Evolutionary conservation across 2,888 invertebrate species (phyloP), one percentile per base, ranked within the genome.

Genomic region (Synergus umbraculus): DNA sequence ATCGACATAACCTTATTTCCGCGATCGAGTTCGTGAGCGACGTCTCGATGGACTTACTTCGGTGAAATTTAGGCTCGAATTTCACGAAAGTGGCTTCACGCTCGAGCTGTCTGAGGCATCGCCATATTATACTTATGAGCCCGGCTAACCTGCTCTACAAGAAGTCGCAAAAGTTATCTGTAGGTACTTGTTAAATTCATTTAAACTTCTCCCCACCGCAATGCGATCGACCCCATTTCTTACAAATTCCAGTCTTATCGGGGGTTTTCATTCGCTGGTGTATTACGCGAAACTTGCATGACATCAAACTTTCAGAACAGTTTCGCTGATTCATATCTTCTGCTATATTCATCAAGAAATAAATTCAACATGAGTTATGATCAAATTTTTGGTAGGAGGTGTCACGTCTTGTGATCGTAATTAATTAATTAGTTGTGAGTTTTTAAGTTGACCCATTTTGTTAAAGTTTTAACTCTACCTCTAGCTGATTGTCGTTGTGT

Each of bases 1-100:
- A 85, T 85, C 86, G 80, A 84, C 78, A 85, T 86, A 86, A 87
- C 88, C 87, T 87, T 85, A 85, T 87, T 87, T 86, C 86, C 87
- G 85, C 79, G 84, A 86, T 83, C 85, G 87, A 83, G 82, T 83
- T 84, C 83, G 84, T 82, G 83, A 84, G 84, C 84, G 85, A 85
- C 84, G 86, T 85, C 85, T 78, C 83, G 82, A 79, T 84, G 84
- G 79, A 85, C 84, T 83, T 82, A 81, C 82, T 81, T 80, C 67
- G 82, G 87, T 86, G 87, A 88, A 88, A 88, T 87, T 88, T 86
- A 79, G 87, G 87, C 86, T 87, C 85, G 86, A 85, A 86, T 88
- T 88, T 86, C 87, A 86, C 84, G 80, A 81, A 81, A 79, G 37
- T 54, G 69, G 43, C 81, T 84, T 84, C 81, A 86, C 85, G 85